Base-by-base conservation (phyloP, 2,113 vertebrate genomes). In the Spermophilus dauricus region DNA sequence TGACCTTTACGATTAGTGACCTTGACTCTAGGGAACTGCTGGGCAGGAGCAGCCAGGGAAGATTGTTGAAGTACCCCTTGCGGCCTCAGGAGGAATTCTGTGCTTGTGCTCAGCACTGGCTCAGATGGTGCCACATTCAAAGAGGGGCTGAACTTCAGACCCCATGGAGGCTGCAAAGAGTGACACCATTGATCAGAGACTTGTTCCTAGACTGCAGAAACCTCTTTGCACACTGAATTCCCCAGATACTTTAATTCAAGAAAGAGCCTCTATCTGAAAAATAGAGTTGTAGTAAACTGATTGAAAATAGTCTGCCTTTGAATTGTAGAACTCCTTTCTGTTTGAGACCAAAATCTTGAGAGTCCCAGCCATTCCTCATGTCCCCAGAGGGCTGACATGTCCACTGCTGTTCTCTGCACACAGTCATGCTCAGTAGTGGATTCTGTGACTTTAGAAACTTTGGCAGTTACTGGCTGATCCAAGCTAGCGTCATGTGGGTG, bases 361-460 rank as follows among this genome's bases (percentile, higher is more conserved):
- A 0, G 26, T 28, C 30, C 26, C 56, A n/a, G 6, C 12, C 53
- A 8, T 51, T 53, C 51, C 32, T 42, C 10, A 0, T 0, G 2
- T 5, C 53, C 56, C 26, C 53, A 70, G 0, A 8, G 20, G 11
- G 5, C 30, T 4, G 42, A 16, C 18, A 17, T 18, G 37, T 4
- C 30, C 39, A 7, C 7, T 30, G 8, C 45, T 63, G 10, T 4
- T 30, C 24, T 76, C 48, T 32, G 20, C 42, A 16, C 13, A 17
- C 16, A 48, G 0, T 14, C 1, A 0, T 3, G 18, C 34, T 24
- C n/a, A n/a, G 39, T n/a, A 0, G 18, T 16, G 30, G 56, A 1
- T 63, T 22, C 13, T 30, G 18, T 37, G 20, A 42, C 72, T 32
- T 37, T 13, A 26, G 30, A 9, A 11, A 11, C 45, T 8, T 56